Percentiles rank a stretch among this genome's conserved stretches.
Conservation (phyloP, 2,888 invertebrate genomes). For the Amiota mariae region DNA sequence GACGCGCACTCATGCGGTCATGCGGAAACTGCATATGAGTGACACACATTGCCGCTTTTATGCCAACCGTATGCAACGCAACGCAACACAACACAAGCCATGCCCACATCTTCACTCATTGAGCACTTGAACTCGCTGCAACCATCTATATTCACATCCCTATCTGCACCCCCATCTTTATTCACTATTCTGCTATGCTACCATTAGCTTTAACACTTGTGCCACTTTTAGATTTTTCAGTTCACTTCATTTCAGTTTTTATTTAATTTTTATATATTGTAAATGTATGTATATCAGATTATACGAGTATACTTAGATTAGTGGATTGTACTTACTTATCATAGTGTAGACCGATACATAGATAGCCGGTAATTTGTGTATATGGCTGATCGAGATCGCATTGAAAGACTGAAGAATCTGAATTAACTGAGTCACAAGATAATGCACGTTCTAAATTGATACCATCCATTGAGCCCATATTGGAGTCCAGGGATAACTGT, state of each 20-base stretch:
- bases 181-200: too few species aligned
- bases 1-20: conserved; percentile 2
- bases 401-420: conserved; percentile 83
- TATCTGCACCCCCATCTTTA: neutral
- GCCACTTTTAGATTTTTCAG: neutral
- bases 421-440: conserved; percentile 87
- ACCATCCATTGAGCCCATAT: conserved; percentile 65
- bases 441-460: conserved; percentile 76
- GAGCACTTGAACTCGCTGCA: neutral
- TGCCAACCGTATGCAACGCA: neutral
- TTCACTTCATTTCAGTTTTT: too few species aligned
- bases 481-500: conserved; percentile 66
- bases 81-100: neutral
- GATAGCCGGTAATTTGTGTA: conserved; percentile 82
- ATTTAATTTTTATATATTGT: too few species aligned
- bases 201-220: neutral
- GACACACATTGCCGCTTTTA: neutral
- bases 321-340: conserved; percentile 78
- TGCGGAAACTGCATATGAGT: conserved; percentile 15
- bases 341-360: conserved; percentile 85
- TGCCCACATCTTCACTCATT: neutral
- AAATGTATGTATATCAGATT: too few species aligned
- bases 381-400: conserved; percentile 81
- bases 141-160: neutral
- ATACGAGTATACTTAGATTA: too few species aligned